Base-by-base conservation (phyloP, 1,140 invertebrate species). In the Meloidogyne hapla region DNA sequence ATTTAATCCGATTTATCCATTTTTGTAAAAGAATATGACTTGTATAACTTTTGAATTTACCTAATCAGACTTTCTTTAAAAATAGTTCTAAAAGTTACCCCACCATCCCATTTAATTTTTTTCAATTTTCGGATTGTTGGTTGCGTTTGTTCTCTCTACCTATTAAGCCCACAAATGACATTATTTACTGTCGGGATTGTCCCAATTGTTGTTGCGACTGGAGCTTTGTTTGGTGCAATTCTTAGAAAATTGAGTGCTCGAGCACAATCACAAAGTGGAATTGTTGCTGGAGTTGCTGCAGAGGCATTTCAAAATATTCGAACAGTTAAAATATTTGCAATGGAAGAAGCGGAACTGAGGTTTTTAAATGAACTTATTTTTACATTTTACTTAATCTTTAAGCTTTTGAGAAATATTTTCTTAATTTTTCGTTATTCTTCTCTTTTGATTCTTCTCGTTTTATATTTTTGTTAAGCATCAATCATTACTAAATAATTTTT, bases 231-330 rank as follows among this genome's bases (percentile, higher is more conserved):
- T 83, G 94, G 93, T 10, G 90, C 90, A 38, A 86, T 91, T 26
- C 88, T 95, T 26, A 88, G 94, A 68, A 90, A 90, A 80, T 86
- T 93, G 45, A 94, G 93, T 1, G 90, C 90, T 81, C 88, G 90
- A 83, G 92, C 93, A 18, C 93, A 94, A 88, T 90, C 90, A 6
- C 92, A 96, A 92, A 89, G 92, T 70, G 92, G 94, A 75, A 92
- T 92, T 86, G 91, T 93, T 2, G 94, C 93, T 0, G 90, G 92
- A 6, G 92, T 96, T 62, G 94, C 93, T 26, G 94, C 95, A 88
- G 95, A 98, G 89, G 94, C 94, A 6, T 90, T 98, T 75, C 91
- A 92, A 38, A 97, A 97, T 88, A 92, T 97, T 73, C 89, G 94
- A 74, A 97, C 94, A 12, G 94, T 92, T 9, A 89, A 94, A 83